Conservation (phyloP, 1,140 invertebrate genomes). For the Aleiodes sp. region DNA sequence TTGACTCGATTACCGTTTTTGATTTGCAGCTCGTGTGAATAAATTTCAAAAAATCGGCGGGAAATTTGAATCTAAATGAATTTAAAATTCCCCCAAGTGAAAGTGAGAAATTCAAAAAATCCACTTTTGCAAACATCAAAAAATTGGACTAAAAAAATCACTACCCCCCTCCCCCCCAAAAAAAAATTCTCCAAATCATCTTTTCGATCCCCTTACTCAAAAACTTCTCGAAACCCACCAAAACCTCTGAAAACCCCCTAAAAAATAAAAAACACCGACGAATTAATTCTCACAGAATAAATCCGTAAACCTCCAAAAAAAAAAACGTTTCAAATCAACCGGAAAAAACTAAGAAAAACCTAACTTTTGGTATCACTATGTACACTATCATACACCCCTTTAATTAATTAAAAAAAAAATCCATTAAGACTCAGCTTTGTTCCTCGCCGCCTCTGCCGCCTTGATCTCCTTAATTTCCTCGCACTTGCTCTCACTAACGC, state of each 20-base stretch:
- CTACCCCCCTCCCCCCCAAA: not conserved
- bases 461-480: constrained; percentile 53
- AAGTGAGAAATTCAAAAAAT: no score
- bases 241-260: not conserved
- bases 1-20: no score
- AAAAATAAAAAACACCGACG: not conserved
- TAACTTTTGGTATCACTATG: constrained; percentile 6
- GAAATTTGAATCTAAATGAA: no score
- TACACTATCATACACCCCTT: not conserved
- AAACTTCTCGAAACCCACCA: not conserved
- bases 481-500: constrained; percentile 46
- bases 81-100: no score
- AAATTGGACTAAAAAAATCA: not conserved
- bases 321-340: not conserved
- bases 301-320: not conserved
- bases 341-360: not conserved
- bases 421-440: constrained; percentile 56
- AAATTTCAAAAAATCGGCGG: no score
- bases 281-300: not conserved
- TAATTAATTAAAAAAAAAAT: not conserved
- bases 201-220: not conserved
- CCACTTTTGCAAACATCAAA: no score
- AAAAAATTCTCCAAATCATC: not conserved
- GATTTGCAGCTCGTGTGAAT: no score
- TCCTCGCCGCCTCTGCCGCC: constrained; percentile 51